Base-by-base conservation (phyloP, 2,888 invertebrate genomes). In the Mechanitis mazaeus region DNA sequence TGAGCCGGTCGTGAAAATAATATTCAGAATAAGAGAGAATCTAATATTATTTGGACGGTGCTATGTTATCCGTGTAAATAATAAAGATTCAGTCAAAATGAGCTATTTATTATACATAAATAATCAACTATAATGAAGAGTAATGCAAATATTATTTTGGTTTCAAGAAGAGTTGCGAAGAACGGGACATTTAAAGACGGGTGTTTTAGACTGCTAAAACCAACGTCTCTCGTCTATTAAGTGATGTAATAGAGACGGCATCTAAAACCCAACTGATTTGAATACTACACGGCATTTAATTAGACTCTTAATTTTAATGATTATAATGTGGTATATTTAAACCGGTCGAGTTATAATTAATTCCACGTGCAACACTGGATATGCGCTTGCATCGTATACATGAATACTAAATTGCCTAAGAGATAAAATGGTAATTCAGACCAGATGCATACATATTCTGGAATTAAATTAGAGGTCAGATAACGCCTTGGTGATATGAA, bases 361-460 rank as follows among this genome's bases (percentile, higher is more conserved):
- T 88, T 83, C 84, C 78, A 79, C 78, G 79, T 77, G 77, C 77
- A 71, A 69, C 72, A 68, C 71, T 71, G 75, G 72, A 76, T 79
- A 78, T 83, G 82, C 82, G 69, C 85, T 74, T 81, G 85, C 82
- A 80, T 72, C 72, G 80, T 79, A 80, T 79, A 82, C 79, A 86
- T 87, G 88, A 85, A 89, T 89, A 87, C 82, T 85, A 84, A 85
- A 87, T 84, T 73, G 76, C 73, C 73, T 79, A 76, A 80, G 77
- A 87, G 88, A 88, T 88, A 88, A 88, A 88, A 89, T 88, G 88
- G 80, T 85, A 88, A 88, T 88, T 78, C 75, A 61, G 63, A 69
- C 68, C 76, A 76, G 78, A 80, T 80, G 80, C 83, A 74, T 75
- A 81, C 80, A 83, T 84, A 86, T 80, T 69, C 72, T 69, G 62